Percentiles rank a stretch among this genome's conserved stretches.
Evolutionary conservation across 2,888 invertebrate genomes (phyloP).

Genomic region (Dioctria rufipes): DNA sequence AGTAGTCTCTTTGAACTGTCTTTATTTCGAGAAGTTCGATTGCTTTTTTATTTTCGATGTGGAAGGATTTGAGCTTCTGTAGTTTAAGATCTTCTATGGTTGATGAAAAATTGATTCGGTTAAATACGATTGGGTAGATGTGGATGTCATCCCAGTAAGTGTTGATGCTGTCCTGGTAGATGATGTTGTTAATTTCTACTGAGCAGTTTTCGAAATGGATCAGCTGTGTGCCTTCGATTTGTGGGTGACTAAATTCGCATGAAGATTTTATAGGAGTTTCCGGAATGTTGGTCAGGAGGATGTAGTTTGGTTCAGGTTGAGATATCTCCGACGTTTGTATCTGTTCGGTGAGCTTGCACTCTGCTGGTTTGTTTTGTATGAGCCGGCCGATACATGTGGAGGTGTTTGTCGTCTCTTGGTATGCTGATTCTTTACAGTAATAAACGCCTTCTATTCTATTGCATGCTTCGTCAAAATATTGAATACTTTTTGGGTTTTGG

Average conservation of each 20-base stretch:
- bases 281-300: constrained; percentile 40
- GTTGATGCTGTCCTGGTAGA: not conserved
- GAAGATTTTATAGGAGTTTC: constrained; percentile 50
- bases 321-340: constrained; percentile 40
- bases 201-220: constrained; percentile 11
- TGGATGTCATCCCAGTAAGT: constrained; percentile 8
- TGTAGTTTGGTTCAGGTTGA: constrained; percentile 54
- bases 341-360: constrained; percentile 26
- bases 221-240: not conserved
- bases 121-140: not conserved
- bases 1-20: too few relatives aligned
- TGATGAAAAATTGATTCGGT: not conserved
- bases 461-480: constrained; percentile 54
- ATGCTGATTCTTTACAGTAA: constrained; percentile 39
- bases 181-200: constrained; percentile 23
- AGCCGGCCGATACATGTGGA: constrained; percentile 42
- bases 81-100: constrained; percentile 15
- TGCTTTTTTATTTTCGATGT: constrained; percentile 7
- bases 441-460: constrained; percentile 50
- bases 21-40: not conserved
- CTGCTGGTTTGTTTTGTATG: constrained; percentile 50
- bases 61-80: constrained; percentile 4
- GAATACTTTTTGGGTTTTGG: constrained; percentile 25
- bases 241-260: not conserved
- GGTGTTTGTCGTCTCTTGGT: constrained; percentile 33